Evolutionary conservation across 1,140 invertebrate species (phyloP), one percentile per base, ranked within the genome.

Genomic region (Macrostomum lignano): DNA sequence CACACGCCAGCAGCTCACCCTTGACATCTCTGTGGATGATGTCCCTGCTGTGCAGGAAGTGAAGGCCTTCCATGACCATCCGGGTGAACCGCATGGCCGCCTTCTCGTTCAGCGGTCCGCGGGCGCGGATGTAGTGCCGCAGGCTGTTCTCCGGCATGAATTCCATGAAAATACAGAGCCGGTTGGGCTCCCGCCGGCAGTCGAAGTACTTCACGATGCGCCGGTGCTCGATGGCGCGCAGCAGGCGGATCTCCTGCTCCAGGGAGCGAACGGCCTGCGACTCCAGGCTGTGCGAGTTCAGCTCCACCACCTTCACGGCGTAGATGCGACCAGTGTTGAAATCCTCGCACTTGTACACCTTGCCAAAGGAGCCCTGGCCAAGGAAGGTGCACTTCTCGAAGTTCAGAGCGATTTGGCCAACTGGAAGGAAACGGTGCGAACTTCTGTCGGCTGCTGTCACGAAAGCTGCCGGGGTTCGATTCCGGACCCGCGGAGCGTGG

Each of bases 91-190:
- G 52, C n/a, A 46, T 38, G 9, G 46, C 40, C 5, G 59, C 44
- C 1, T 37, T 39, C 25, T 52, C 49, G 21, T 39, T 48, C 31
- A 60, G 36, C 7, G 51, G 32, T 11, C 55, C 55, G 38, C 51
- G 51, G 21, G 46, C 44, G 7, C 46, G 44, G 28, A 59, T 40
- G 31, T 53, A 44, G 35, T 60, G n/a, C n/a, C n/a, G n/a, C n/a
- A n/a, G 33, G 44, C 50, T 41, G 41, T 55, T 54, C 36, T 55
- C 55, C 10, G 55, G 46, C 51, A 60, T 55, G 30, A 49, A 55
- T 38, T 60, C 55, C 47, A 60, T 60, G 36, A 60, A n/a, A 58
- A 60, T 58, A n/a, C 45, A 51, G 14, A 59, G 39, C 7, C 44
- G 34, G 20, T 40, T 42, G 17, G 42, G 40, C 21, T 48, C 48